Evolutionary conservation across 2,888 invertebrate species (phyloP).

Genomic region (Patella pellucida): DNA sequence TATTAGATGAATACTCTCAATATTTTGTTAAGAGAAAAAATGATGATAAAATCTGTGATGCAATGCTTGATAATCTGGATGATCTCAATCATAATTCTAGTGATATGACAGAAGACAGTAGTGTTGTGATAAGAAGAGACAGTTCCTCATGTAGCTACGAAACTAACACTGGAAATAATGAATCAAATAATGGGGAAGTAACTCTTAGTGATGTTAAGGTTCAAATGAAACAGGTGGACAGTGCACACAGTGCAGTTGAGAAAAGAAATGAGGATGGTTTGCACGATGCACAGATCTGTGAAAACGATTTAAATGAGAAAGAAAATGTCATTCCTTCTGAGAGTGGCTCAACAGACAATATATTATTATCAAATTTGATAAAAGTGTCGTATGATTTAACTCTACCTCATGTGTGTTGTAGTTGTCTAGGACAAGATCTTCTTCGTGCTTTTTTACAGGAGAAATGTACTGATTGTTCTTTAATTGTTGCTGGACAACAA

Average conservation of each 20-base stretch:
- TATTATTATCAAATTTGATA: conserved; percentile 27
- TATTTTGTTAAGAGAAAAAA: too few species aligned
- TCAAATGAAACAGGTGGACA: neutral
- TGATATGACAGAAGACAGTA: too few species aligned
- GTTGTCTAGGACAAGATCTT: conserved; percentile 49
- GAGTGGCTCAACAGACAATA: neutral
- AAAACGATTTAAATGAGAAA: neutral
- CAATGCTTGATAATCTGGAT: too few species aligned
- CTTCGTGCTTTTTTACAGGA: conserved; percentile 46
- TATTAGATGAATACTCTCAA: neutral
- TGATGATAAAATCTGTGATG: too few species aligned
- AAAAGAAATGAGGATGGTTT: neutral
- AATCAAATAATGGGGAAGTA: neutral
- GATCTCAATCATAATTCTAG: too few species aligned
- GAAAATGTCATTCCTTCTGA: neutral
- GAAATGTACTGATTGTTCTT: conserved; percentile 42
- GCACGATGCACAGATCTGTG: neutral
- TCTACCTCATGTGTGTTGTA: conserved; percentile 44
- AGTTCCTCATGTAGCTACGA: too few species aligned
- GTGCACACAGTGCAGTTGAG: neutral
- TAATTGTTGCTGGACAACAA: conserved; percentile 42
- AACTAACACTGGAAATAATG: too few species aligned
- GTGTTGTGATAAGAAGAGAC: too few species aligned
- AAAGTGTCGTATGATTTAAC: conserved; percentile 29
- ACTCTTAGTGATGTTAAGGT: neutral